phyloP scores from a whole-genome alignment of 2,888 invertebrate species.

The Conus canariensis region DNA sequence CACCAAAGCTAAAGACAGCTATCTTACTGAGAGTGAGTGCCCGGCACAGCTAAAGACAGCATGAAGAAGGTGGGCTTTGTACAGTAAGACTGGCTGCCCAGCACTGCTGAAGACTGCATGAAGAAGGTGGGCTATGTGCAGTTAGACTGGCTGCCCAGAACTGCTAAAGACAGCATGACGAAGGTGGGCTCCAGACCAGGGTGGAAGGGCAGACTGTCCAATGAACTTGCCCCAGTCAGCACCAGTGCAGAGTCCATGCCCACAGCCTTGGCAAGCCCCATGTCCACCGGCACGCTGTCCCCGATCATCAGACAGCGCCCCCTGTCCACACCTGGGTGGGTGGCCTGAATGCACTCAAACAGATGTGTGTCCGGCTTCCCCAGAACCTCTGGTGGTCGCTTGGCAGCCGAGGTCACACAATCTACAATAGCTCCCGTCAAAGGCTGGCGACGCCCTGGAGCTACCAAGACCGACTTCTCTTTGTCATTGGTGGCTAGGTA shows the following conservation, averaged over 20 bases:
- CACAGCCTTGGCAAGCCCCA: constrained; percentile 64
- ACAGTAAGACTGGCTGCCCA: no score
- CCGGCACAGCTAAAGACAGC: no score
- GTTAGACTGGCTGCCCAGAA: neutral
- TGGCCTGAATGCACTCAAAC: constrained; percentile 60
- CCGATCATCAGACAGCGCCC: constrained; percentile 66
- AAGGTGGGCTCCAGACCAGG: constrained; percentile 57
- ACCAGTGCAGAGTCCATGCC: constrained; percentile 69
- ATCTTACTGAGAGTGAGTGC: no score
- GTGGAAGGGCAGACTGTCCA: constrained; percentile 49
- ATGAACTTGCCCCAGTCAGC: constrained; percentile 58
- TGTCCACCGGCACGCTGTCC: constrained; percentile 66
- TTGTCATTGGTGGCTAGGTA: constrained; percentile 91
- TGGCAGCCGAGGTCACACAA: constrained; percentile 59
- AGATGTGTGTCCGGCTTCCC: constrained; percentile 66
- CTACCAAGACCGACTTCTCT: constrained; percentile 58
- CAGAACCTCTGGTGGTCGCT: constrained; percentile 61
- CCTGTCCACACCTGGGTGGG: constrained; percentile 55
- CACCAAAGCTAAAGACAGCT: no score
- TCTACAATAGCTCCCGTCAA: constrained; percentile 64
- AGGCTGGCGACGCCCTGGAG: constrained; percentile 59
- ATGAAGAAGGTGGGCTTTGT: no score
- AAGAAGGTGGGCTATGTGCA: no score
- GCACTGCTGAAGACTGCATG: no score
- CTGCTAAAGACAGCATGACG: constrained; percentile 57